These are phyloP conservation scores for Anneissia japonica DNA, from an alignment of 35 echinoderm and acorn worm genomes.

Conservation along the genomic window DNA sequence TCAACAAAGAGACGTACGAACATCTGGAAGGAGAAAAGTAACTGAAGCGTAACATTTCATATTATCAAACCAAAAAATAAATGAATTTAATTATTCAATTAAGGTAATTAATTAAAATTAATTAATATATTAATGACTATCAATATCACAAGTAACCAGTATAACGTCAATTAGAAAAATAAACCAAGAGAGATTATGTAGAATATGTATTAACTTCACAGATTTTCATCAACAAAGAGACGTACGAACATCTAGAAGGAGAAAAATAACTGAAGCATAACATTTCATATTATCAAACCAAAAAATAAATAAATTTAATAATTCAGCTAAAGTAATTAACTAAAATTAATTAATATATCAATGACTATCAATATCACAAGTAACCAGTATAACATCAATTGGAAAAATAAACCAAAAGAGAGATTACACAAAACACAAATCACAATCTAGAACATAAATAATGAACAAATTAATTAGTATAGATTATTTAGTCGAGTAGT, in stretches of 20 bases:
- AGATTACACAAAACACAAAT: too few species aligned
- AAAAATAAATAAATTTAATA: neutral
- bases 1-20: conserved; percentile 94
- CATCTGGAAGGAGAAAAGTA: conserved; percentile 54
- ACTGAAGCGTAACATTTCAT: neutral
- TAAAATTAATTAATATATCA: neutral
- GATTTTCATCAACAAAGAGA: conserved; percentile 94
- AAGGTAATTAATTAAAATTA: neutral
- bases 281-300: neutral
- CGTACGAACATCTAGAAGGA: conserved; percentile 83
- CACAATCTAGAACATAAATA: too few species aligned
- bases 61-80: neutral
- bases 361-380: too few species aligned
- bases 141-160: too few species aligned
- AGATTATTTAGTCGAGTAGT: too few species aligned
- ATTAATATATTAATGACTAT: neutral
- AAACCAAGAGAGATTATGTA: too few species aligned
- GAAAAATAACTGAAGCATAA: conserved; percentile 1
- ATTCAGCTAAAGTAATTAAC: neutral
- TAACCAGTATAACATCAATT: too few species aligned
- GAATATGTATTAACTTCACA: too few species aligned
- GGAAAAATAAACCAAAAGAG: too few species aligned
- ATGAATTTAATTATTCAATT: neutral
- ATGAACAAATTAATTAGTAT: too few species aligned
- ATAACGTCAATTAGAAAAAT: too few species aligned